These are phyloP conservation scores for Catostomus latipinnis DNA, from an alignment of 2,797 vertebrate species.

Conservation along the genomic window DNA sequence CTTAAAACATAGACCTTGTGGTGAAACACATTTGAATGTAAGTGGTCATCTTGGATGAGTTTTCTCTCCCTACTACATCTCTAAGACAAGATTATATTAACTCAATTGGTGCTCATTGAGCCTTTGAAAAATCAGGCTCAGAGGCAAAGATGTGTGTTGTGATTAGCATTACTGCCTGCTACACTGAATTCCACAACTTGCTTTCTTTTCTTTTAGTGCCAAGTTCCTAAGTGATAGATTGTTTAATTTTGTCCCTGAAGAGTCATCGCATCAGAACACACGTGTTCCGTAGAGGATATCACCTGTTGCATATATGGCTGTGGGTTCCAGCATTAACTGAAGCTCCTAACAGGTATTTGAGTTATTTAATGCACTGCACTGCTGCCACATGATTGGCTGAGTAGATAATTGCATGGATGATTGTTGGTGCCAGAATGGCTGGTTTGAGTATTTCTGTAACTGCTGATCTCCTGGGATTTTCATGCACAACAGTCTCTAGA, in stretches of 20 bases:
- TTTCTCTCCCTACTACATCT: neutral
- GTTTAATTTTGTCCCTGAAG: constrained; percentile 35
- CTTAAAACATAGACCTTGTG: neutral
- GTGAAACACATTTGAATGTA: neutral
- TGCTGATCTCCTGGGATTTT: too few species aligned
- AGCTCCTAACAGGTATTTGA: too few species aligned
- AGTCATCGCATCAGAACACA: constrained; percentile 16
- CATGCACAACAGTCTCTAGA: too few species aligned
- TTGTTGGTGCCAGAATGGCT: too few species aligned
- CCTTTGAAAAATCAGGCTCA: neutral
- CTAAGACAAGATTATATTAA: neutral
- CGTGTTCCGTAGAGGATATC: constrained; percentile 10
- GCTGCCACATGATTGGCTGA: too few species aligned
- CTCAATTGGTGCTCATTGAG: neutral
- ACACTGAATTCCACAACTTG: constrained; percentile 25
- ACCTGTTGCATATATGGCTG: constrained; percentile 7
- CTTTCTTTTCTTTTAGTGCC: constrained; percentile 2
- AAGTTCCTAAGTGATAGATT: constrained; percentile 10
- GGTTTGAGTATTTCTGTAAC: too few species aligned
- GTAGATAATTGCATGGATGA: too few species aligned
- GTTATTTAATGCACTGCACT: too few species aligned
- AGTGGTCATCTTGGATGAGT: neutral
- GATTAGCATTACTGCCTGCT: constrained; percentile 23
- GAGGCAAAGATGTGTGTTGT: neutral
- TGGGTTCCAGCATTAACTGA: neutral